Evolutionary conservation across 1,140 invertebrate genomes (phyloP), one percentile per base, ranked within the genome.

Genomic region (Zaprionus kolodkinae): DNA sequence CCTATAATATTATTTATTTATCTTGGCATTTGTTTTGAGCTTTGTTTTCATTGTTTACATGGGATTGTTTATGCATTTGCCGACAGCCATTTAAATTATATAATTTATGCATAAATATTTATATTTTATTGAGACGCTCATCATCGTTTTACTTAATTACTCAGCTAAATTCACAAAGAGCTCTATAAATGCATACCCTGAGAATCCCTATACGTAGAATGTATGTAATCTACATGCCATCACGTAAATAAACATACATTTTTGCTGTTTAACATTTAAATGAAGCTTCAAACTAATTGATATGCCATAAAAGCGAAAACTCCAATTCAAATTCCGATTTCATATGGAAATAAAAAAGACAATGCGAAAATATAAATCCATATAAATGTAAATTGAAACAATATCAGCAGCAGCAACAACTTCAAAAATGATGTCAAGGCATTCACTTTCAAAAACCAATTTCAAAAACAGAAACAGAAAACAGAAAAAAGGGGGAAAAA

Each of bases 371-470:
- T 38, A 48, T 61, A 67, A 50, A 50, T 25, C 50, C 9, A 63
- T 73, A 59, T 73, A 74, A 65, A 78, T 64, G 59, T 61, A 54
- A 65, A 74, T 74, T 54, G 38, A 74, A 52, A 69, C 17, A 54
- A 64, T 50, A 50, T 21, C 21, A 38, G 27, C 9, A 48, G 15
- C 17, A 63, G 21, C 38, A 45, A 33, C 30, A 63, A 62, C 35
- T 67, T 45, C 50, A 52, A 60, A 40, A 86, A 81, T 77, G 69
- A 87, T 88, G 83, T 87, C 83, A 87, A 87, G 83, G 83, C 76
- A 81, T 74, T 88, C 63, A 88, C 85, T 88, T 89, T 85, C 78
- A 90, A 85, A 90, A 90, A 72, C 45, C 61, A 63, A 74, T 70
- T 70, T 35, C 50, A 76, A 80, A 69, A 83, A 75, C 65, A 68